Conservation (phyloP, 92 coral and sea anemone species). For the Metridium senile region DNA sequence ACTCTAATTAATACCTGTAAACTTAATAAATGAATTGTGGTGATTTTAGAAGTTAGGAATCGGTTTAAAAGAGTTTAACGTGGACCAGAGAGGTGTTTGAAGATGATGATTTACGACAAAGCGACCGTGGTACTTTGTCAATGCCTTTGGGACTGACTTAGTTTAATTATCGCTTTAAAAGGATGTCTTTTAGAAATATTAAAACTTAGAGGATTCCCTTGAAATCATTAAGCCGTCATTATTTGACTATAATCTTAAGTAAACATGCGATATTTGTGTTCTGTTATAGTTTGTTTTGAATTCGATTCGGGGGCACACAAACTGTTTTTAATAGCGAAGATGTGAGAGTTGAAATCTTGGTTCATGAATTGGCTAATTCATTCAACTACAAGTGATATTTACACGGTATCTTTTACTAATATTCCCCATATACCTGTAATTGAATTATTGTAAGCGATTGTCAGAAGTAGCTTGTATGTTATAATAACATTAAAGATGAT, state of each 20-base stretch:
- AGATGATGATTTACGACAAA: not conserved
- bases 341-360: not conserved
- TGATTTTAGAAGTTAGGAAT: not conserved
- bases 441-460: slow-evolving; percentile 36
- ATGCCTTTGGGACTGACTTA: not conserved
- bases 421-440: slow-evolving; percentile 16
- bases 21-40: not conserved
- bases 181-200: not conserved
- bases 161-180: not conserved
- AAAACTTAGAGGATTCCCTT: not conserved
- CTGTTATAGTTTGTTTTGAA: not conserved
- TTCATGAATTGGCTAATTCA: not conserved
- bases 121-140: not conserved
- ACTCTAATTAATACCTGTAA: not conserved
- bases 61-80: not conserved
- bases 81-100: not conserved
- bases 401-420: not conserved
- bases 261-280: not conserved
- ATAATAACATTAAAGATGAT: slow-evolving; percentile 27
- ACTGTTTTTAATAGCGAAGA: not conserved
- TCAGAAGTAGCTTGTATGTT: slow-evolving; percentile 21
- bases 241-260: not conserved
- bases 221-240: not conserved
- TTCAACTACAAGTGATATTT: not conserved
- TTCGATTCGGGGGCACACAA: not conserved